phyloP scores from a whole-genome alignment of 2,888 invertebrate species.

The Eupsilia transversa region DNA sequence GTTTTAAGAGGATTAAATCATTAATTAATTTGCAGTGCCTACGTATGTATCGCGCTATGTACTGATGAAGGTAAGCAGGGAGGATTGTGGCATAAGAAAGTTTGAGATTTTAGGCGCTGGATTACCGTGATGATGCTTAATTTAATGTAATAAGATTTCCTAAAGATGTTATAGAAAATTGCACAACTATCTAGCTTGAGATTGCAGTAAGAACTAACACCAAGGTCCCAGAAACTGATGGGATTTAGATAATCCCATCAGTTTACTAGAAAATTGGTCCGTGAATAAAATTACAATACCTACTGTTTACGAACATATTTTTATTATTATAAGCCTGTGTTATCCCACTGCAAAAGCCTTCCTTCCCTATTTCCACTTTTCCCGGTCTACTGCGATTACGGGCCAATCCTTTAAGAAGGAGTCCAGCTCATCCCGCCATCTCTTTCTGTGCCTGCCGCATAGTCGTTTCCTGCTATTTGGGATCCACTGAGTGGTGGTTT shows the following conservation, averaged over 20 bases:
- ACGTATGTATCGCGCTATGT: slow-evolving; percentile 45
- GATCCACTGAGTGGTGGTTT: too few species aligned
- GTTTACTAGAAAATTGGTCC: background rate
- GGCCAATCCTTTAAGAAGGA: too few species aligned
- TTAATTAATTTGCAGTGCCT: slow-evolving; percentile 70
- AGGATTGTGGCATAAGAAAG: slow-evolving; percentile 37
- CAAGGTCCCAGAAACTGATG: background rate
- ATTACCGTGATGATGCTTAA: background rate
- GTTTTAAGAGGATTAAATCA: slow-evolving; percentile 73
- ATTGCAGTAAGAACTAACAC: background rate
- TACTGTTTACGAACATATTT: background rate
- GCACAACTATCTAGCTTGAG: background rate
- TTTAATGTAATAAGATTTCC: background rate
- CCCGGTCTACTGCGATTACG: too few species aligned
- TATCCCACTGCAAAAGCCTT: too few species aligned
- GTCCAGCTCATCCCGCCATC: too few species aligned
- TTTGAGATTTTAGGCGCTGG: slow-evolving; percentile 19
- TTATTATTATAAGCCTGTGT: too few species aligned
- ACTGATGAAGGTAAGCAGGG: slow-evolving; percentile 13
- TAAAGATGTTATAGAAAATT: background rate
- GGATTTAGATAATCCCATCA: too few species aligned
- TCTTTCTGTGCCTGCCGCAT: too few species aligned
- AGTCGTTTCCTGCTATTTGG: too few species aligned
- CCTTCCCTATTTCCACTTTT: too few species aligned
- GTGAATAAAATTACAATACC: background rate